Conservation (phyloP, 2,797 vertebrate species). For the Myotis daubentonii region DNA sequence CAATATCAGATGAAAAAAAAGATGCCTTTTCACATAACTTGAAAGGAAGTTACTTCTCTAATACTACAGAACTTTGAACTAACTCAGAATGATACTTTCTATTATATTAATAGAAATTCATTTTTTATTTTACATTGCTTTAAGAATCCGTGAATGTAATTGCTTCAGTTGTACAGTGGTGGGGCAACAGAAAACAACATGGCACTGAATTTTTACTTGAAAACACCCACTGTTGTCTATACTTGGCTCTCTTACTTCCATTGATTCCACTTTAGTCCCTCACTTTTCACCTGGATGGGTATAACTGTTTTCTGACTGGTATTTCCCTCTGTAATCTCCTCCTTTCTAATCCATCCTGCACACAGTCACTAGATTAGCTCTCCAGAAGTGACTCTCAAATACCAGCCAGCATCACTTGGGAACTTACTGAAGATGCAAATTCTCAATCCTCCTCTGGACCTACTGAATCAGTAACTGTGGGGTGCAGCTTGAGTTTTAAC, state of each 20-base stretch:
- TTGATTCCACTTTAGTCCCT: not conserved
- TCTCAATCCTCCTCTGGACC: not conserved
- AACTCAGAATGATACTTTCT: not conserved
- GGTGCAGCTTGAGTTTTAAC: not conserved
- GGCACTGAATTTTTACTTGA: not conserved
- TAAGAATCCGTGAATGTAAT: not conserved
- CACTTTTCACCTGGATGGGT: not conserved
- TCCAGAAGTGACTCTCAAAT: not conserved
- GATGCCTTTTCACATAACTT: not conserved
- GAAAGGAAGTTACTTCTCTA: slow-evolving; percentile 9
- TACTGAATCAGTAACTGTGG: not conserved
- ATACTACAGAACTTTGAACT: not conserved
- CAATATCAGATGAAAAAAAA: slow-evolving; percentile 16
- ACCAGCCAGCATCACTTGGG: not conserved
- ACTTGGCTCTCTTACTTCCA: not conserved
- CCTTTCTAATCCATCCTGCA: not conserved
- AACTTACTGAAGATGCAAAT: not conserved
- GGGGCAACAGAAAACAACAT: not conserved
- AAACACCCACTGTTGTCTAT: not conserved
- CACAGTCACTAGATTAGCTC: not conserved
- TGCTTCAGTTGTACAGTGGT: not conserved
- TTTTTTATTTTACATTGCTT: not conserved
- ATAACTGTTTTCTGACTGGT: not conserved
- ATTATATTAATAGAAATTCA: not conserved
- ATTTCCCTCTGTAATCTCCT: not conserved